Conservation (phyloP, 2,888 invertebrate genomes). For the Miltochrista miniata region DNA sequence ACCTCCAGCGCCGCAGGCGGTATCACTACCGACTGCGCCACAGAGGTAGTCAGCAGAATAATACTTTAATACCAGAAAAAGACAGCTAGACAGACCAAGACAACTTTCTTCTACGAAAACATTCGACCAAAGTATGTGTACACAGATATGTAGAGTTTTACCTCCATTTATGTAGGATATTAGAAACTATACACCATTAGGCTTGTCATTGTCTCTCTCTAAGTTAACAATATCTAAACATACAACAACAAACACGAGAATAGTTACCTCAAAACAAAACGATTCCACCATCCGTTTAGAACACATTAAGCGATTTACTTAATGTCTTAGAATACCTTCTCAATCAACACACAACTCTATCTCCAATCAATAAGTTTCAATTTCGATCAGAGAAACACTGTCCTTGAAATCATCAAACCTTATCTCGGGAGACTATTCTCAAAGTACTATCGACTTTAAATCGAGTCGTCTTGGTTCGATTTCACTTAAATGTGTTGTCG, state of each 20-base stretch:
- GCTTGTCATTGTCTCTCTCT: slow-evolving; percentile 5
- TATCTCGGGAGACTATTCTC: slow-evolving; percentile 20
- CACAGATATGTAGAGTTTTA: too few relatives aligned
- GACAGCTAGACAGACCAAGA: too few relatives aligned
- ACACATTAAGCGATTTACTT: slow-evolving; percentile 78
- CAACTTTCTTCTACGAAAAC: too few relatives aligned
- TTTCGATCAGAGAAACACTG: slow-evolving; percentile 48
- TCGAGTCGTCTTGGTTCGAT: slow-evolving; percentile 18
- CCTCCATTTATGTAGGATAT: neutral
- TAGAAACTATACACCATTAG: neutral
- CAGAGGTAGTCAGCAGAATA: too few relatives aligned
- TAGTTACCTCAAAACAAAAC: slow-evolving; percentile 62
- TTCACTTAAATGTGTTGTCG: slow-evolving; percentile 26
- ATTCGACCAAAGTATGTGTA: neutral
- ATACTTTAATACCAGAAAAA: too few relatives aligned
- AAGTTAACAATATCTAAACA: slow-evolving; percentile 37
- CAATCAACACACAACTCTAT: slow-evolving; percentile 17
- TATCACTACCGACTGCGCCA: too few relatives aligned
- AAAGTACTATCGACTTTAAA: slow-evolving; percentile 33
- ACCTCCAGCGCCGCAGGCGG: too few relatives aligned
- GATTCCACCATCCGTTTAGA: slow-evolving; percentile 66
- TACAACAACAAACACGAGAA: slow-evolving; percentile 41
- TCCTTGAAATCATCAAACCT: slow-evolving; percentile 35
- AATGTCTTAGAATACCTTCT: slow-evolving; percentile 47
- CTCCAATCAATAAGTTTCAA: slow-evolving; percentile 61